Conservation (phyloP, 2,797 vertebrate species). For the Melanotaenia nigrans region DNA sequence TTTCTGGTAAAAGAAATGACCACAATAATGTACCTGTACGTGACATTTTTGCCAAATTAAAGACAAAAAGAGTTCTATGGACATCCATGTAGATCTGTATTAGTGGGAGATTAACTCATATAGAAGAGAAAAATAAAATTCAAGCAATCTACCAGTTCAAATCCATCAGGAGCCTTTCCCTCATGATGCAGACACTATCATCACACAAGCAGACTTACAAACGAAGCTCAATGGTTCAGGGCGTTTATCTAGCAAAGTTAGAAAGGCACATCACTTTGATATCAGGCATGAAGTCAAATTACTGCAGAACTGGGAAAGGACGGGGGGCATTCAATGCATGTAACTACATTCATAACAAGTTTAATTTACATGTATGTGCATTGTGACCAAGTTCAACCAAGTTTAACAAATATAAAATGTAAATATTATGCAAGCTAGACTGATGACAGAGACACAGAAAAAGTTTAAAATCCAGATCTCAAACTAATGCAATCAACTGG, state of each 20-base stretch:
- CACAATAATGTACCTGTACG: constrained; percentile 20
- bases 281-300: constrained; percentile 84
- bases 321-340: constrained; percentile 81
- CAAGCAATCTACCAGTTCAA: constrained; percentile 56
- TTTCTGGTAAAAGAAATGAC: constrained; percentile 12
- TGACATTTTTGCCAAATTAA: constrained; percentile 25
- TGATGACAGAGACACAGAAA: constrained; percentile 58
- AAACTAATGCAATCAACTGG: constrained; percentile 47
- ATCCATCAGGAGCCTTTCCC: constrained; percentile 48
- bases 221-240: constrained; percentile 69
- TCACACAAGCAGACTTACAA: constrained; percentile 64
- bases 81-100: constrained; percentile 23
- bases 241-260: constrained; percentile 75
- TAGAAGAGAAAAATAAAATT: constrained; percentile 37
- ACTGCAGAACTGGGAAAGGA: constrained; percentile 69
- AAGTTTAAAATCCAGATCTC: constrained; percentile 53
- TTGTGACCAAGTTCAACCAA: constrained; percentile 68
- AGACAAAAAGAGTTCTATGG: constrained; percentile 31
- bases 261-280: constrained; percentile 88
- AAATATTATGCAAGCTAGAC: constrained; percentile 48
- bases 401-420: constrained; percentile 68
- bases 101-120: constrained; percentile 29
- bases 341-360: constrained; percentile 87
- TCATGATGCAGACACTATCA: constrained; percentile 49
- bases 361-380: constrained; percentile 80